A percentile compares a stretch with the other conserved stretches of the same genome.
These are phyloP conservation scores for Cryptomyrus ogoouensis DNA, from an alignment of 2,113 vertebrate species.

Conservation along the genomic window DNA sequence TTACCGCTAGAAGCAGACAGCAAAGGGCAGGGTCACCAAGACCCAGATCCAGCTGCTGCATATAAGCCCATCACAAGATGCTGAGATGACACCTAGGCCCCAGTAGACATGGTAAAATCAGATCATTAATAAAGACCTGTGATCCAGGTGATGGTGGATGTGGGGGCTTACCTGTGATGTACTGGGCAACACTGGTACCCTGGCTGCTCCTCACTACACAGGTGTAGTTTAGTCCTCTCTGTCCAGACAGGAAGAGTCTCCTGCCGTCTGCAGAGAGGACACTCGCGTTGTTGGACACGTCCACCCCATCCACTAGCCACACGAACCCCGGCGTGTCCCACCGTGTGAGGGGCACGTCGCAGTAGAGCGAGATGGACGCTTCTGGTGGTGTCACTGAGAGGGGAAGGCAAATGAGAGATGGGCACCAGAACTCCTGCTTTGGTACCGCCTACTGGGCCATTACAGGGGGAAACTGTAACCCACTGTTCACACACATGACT, in stretches of 20 bases:
- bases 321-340: conserved; percentile 31
- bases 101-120: neutral
- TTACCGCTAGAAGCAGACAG: neutral
- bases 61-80: neutral
- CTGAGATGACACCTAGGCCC: neutral
- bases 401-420: neutral
- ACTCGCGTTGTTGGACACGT: neutral
- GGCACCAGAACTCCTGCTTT: neutral
- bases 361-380: conserved; percentile 19
- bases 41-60: neutral
- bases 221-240: conserved; percentile 28
- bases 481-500: neutral
- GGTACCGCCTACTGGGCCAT: neutral
- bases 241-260: neutral
- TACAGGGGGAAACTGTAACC: neutral
- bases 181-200: conserved; percentile 2
- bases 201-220: conserved; percentile 33
- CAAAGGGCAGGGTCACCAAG: neutral
- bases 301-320: conserved; percentile 32
- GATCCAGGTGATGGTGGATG: neutral
- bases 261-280: conserved; percentile 26
- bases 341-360: neutral
- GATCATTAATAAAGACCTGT: neutral
- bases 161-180: neutral
- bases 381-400: conserved; percentile 20